Evolutionary conservation across 2,113 vertebrate species (phyloP).

Genomic region (Neopipo cinnamomea): DNA sequence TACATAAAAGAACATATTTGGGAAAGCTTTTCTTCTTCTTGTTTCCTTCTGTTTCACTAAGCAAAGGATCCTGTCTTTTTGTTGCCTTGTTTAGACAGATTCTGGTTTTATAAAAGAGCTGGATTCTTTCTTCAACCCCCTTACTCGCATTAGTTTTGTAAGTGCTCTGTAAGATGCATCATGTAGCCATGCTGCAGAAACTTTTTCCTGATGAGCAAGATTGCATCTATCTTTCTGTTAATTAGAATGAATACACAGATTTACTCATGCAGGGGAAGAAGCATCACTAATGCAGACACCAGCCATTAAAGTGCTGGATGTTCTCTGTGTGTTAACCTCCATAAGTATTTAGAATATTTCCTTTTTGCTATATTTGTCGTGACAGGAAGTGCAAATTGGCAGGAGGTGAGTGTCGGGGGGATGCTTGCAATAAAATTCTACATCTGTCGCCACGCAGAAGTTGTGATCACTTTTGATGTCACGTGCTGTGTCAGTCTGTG

Average conservation of each 20-base stretch:
- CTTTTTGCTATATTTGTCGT: neutral
- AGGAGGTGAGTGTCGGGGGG: neutral
- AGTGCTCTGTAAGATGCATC: neutral
- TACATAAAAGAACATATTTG: neutral
- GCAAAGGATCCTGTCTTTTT: neutral
- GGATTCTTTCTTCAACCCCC: neutral
- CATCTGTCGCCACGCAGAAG: neutral
- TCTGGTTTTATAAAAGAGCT: neutral
- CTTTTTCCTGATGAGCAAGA: neutral
- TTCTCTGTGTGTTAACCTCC: neutral
- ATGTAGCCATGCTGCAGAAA: neutral
- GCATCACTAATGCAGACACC: neutral
- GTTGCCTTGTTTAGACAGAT: neutral
- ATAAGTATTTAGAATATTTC: neutral
- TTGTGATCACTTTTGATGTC: neutral
- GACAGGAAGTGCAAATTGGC: constrained; percentile 9
- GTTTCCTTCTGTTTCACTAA: neutral
- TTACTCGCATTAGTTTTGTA: neutral
- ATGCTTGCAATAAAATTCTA: neutral
- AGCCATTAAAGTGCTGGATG: neutral
- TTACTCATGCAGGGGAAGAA: neutral
- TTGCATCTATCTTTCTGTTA: neutral
- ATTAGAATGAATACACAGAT: neutral
- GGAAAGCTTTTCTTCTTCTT: neutral
- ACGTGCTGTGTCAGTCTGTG: neutral